Percentiles rank a stretch among this genome's conserved stretches.
Evolutionary conservation across 2,888 invertebrate species (phyloP).

Genomic region (Omphaloscelis lunosa): DNA sequence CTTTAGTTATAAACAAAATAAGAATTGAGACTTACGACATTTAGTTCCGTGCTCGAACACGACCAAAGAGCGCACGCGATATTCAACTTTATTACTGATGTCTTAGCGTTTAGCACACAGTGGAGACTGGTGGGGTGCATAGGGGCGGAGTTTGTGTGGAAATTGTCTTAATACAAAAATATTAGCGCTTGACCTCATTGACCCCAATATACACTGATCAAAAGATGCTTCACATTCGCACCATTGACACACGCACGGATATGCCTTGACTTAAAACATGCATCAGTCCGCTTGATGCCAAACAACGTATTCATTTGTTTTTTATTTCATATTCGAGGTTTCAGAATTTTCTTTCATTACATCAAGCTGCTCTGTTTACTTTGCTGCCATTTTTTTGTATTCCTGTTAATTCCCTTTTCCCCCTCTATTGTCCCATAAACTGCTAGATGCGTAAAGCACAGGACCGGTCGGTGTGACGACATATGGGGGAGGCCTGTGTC

Average conservation of each 20-base stretch:
- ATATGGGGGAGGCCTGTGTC: no score
- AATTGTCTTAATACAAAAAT: no score
- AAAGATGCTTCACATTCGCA: slow-evolving; percentile 21
- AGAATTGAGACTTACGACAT: no score
- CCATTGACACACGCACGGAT: slow-evolving; percentile 18
- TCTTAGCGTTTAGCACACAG: no score
- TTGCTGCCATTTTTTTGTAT: background rate
- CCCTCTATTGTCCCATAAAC: background rate
- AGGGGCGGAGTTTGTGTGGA: no score
- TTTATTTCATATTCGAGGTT: background rate
- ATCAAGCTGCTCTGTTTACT: background rate
- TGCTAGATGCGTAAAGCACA: background rate
- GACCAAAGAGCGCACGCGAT: no score
- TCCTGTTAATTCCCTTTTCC: background rate
- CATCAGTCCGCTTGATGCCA: background rate
- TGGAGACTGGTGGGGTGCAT: no score
- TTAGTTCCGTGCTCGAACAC: no score
- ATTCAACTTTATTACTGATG: no score
- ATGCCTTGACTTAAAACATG: slow-evolving; percentile 24
- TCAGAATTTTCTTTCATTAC: background rate
- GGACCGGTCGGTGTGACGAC: no score
- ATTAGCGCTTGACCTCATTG: slow-evolving; percentile 30
- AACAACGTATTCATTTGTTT: slow-evolving; percentile 15
- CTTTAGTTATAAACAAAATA: no score
- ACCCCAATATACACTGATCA: slow-evolving; percentile 36